These are phyloP conservation scores for Falco biarmicus DNA, from an alignment of 2,797 vertebrate species.

Conservation along the genomic window DNA sequence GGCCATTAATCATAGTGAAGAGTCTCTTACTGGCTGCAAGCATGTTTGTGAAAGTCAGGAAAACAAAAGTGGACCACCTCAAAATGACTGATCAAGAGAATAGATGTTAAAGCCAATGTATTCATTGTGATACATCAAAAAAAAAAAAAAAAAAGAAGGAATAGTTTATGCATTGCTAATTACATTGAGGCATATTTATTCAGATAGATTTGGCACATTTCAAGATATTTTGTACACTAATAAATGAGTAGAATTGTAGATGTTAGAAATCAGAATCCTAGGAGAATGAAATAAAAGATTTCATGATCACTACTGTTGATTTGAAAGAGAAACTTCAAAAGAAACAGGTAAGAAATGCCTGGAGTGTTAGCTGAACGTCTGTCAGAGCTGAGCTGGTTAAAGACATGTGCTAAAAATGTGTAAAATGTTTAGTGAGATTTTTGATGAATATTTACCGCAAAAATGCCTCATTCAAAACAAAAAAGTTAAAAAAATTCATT, in stretches of 20 bases:
- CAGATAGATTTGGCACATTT: background rate
- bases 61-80: slow-evolving; percentile 82
- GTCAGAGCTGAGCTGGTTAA: background rate
- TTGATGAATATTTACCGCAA: background rate
- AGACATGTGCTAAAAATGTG: background rate
- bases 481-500: background rate
- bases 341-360: background rate
- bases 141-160: background rate
- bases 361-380: background rate
- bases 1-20: slow-evolving; percentile 82
- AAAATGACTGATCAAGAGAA: slow-evolving; percentile 77
- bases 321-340: background rate
- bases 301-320: background rate
- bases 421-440: background rate
- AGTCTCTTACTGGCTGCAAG: slow-evolving; percentile 73
- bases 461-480: background rate
- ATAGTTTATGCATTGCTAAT: slow-evolving; percentile 16
- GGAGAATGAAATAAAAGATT: background rate
- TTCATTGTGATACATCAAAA: slow-evolving; percentile 71
- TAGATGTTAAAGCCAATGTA: slow-evolving; percentile 77
- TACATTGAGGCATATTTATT: background rate
- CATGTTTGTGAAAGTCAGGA: slow-evolving; percentile 79
- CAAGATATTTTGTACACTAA: slow-evolving; percentile 14
- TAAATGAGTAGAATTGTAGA: background rate
- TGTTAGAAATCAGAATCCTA: background rate